Conservation (phyloP, 2,113 vertebrate genomes). For the Lipophrys pholis region DNA sequence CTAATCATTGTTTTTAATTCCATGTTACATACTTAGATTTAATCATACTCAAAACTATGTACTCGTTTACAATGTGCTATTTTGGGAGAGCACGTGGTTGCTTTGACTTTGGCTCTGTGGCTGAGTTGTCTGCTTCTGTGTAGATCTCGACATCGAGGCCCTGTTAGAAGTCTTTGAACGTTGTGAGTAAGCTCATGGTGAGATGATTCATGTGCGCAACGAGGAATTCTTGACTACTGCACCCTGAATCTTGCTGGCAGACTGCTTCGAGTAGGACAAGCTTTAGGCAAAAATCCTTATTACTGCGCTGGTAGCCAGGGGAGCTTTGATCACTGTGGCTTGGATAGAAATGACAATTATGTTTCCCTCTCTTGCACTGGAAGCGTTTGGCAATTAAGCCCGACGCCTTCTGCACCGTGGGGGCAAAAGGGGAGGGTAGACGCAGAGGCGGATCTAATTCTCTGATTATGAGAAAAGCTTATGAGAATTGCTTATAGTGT, state of each 20-base stretch:
- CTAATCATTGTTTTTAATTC: slow-evolving; percentile 45
- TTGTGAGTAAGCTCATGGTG: background rate
- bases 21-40: background rate
- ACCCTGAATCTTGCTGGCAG: slow-evolving; percentile 58
- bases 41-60: slow-evolving; percentile 5
- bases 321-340: slow-evolving; percentile 80
- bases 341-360: slow-evolving; percentile 81
- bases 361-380: slow-evolving; percentile 68
- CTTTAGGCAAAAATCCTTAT: slow-evolving; percentile 69
- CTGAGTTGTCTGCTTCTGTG: slow-evolving; percentile 8
- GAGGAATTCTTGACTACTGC: slow-evolving; percentile 47
- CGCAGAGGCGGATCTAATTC: slow-evolving; percentile 71
- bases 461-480: slow-evolving; percentile 68
- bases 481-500: slow-evolving; percentile 51
- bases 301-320: slow-evolving; percentile 67
- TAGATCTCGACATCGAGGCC: slow-evolving; percentile 12
- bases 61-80: background rate
- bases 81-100: background rate
- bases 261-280: slow-evolving; percentile 57
- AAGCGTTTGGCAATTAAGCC: slow-evolving; percentile 79
- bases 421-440: slow-evolving; percentile 62
- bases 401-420: slow-evolving; percentile 58
- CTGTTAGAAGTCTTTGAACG: slow-evolving; percentile 28
- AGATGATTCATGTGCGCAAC: slow-evolving; percentile 28
- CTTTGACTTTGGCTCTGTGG: background rate